phyloP scores from a whole-genome alignment of 92 coral and sea anemone species.

The Epizoanthus scotinus region DNA sequence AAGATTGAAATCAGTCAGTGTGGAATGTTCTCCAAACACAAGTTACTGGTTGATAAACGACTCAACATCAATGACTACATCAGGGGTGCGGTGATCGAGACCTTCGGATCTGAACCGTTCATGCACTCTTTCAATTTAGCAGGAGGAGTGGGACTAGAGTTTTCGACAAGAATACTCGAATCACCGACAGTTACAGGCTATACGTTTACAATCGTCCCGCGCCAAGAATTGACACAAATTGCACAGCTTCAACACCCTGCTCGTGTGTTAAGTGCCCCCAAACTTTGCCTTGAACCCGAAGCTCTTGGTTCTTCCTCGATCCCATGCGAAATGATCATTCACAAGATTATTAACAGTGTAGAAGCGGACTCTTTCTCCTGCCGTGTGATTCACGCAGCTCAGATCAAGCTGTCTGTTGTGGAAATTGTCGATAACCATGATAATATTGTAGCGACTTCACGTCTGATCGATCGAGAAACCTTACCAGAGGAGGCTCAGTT shows the following conservation, averaged over 20 bases:
- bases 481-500: constrained; percentile 52
- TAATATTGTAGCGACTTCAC: constrained; percentile 56
- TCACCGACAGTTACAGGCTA: constrained; percentile 22
- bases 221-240: neutral
- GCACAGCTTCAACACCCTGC: constrained; percentile 28
- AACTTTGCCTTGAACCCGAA: constrained; percentile 7
- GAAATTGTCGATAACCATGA: constrained; percentile 51
- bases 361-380: constrained; percentile 24
- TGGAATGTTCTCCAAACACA: constrained; percentile 5
- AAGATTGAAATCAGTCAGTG: constrained; percentile 21
- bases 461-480: constrained; percentile 48
- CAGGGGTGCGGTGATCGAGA: neutral
- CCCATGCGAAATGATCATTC: constrained; percentile 33
- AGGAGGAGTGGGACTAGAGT: constrained; percentile 15
- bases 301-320: constrained; percentile 12
- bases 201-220: constrained; percentile 4
- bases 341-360: constrained; percentile 19
- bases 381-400: constrained; percentile 51
- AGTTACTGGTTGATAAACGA: neutral
- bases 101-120: constrained; percentile 15
- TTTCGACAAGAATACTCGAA: constrained; percentile 29
- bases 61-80: constrained; percentile 18
- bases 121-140: constrained; percentile 20
- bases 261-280: constrained; percentile 18
- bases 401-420: constrained; percentile 45